Conservation (phyloP, 1,140 invertebrate genomes). For the Sinella curviseta region DNA sequence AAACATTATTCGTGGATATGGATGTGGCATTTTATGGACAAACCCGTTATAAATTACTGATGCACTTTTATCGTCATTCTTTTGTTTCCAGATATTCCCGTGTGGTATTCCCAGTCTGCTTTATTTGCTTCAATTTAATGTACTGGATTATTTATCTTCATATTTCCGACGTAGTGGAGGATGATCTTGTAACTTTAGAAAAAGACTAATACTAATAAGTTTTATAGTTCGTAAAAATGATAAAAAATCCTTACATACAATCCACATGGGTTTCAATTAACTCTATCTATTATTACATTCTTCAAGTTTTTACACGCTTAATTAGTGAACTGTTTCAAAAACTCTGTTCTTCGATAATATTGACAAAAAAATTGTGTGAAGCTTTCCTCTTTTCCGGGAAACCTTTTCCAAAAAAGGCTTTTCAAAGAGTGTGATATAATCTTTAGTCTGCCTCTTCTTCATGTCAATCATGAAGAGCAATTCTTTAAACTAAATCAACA, state of each 20-base stretch:
- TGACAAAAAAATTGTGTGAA: background rate
- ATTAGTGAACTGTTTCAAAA: conserved; percentile 16
- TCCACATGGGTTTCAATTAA: background rate
- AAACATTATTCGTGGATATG: background rate
- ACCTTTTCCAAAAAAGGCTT: conserved; percentile 24
- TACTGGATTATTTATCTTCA: conserved; percentile 97
- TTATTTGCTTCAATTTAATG: conserved; percentile 96
- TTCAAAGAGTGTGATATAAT: conserved; percentile 21
- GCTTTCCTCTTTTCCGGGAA: background rate
- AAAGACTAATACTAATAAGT: conserved; percentile 70
- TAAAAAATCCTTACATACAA: background rate
- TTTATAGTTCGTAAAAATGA: background rate
- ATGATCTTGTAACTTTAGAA: conserved; percentile 82
- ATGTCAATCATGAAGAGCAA: background rate
- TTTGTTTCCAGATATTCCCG: conserved; percentile 68
- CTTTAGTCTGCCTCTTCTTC: conserved; percentile 3
- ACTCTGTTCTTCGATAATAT: background rate
- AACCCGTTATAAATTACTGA: background rate
- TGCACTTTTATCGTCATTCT: background rate
- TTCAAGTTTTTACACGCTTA: background rate
- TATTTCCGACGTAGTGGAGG: conserved; percentile 90
- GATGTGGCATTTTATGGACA: background rate
- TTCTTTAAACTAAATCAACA: background rate
- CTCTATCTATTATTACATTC: background rate
- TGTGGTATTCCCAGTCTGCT: conserved; percentile 93